phyloP scores from a whole-genome alignment of 2,888 invertebrate genomes.

The Stenichneumon culpator region DNA sequence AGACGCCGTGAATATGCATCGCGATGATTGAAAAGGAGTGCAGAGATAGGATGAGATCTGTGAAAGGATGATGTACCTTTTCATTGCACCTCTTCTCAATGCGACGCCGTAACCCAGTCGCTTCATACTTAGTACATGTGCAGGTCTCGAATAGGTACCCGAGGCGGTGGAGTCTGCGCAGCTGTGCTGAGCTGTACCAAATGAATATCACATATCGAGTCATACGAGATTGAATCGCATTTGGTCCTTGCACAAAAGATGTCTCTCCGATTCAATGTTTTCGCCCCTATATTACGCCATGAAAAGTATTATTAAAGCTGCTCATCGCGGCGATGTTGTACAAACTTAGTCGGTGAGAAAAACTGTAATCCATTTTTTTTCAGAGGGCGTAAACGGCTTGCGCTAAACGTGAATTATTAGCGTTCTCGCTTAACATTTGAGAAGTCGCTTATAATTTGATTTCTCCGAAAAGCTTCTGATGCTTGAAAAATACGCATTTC shows the following conservation, averaged over 20 bases:
- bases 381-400: neutral
- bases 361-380: too few relatives aligned
- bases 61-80: constrained; percentile 5
- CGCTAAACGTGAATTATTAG: too few relatives aligned
- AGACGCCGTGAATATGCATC: neutral
- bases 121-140: neutral
- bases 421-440: too few relatives aligned
- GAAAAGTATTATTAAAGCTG: too few relatives aligned
- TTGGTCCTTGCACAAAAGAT: neutral
- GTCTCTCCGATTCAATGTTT: constrained; percentile 6
- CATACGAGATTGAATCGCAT: neutral
- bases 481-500: too few relatives aligned
- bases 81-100: constrained; percentile 6
- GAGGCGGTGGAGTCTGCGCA: neutral
- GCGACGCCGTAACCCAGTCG: neutral
- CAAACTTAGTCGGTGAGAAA: too few relatives aligned
- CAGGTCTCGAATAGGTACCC: neutral
- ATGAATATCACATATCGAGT: constrained; percentile 13
- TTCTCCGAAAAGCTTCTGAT: too few relatives aligned
- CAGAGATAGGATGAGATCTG: neutral
- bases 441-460: too few relatives aligned
- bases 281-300: neutral
- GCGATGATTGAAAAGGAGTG: neutral
- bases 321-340: too few relatives aligned
- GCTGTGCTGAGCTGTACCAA: neutral